Evolutionary conservation across 2,888 invertebrate species (phyloP).

Genomic region (Polietes domitor): DNA sequence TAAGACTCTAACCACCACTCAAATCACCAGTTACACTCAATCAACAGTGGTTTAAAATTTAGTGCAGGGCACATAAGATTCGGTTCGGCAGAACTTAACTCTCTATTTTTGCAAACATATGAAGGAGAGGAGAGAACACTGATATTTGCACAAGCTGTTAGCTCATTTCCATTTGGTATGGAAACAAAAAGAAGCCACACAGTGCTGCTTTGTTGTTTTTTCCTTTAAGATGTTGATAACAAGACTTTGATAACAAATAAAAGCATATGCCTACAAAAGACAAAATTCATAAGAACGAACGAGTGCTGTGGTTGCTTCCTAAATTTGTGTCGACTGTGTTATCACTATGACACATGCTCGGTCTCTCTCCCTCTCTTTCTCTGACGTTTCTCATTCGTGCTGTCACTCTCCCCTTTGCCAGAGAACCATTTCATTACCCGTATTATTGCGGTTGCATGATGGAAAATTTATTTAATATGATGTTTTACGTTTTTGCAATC

Average conservation of each 20-base stretch:
- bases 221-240: conserved; percentile 17
- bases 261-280: neutral
- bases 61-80: neutral
- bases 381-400: neutral
- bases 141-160: neutral
- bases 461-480: conserved; percentile 44
- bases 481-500: no score
- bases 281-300: neutral
- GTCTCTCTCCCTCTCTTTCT: neutral
- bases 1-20: no score
- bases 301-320: neutral
- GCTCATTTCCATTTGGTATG: neutral
- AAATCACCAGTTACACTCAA: no score
- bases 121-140: neutral
- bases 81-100: neutral
- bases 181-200: conserved; percentile 1
- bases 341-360: conserved; percentile 13
- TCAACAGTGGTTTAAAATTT: no score
- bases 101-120: no score
- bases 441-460: neutral
- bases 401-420: neutral
- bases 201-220: neutral
- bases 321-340: conserved; percentile 7
- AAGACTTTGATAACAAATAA: conserved; percentile 6
- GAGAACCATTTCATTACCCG: no score